Conservation (phyloP, 1,140 invertebrate genomes). For the Monochamus saltuarius region DNA sequence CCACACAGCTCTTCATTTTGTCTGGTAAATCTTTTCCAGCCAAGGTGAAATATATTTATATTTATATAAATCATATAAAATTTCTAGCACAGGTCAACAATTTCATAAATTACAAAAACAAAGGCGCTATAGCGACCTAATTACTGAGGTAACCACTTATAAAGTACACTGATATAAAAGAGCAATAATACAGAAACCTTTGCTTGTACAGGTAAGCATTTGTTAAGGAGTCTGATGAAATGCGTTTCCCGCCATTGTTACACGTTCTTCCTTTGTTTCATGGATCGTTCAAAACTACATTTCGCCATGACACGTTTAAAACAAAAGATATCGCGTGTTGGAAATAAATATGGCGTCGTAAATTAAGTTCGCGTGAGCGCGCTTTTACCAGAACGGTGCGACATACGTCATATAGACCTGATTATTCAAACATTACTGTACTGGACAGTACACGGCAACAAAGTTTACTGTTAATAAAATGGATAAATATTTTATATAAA, state of each 20-base stretch:
- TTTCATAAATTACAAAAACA: too few relatives aligned
- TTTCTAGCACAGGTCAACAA: too few relatives aligned
- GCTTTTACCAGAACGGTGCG: conserved; percentile 42
- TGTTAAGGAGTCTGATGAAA: conserved; percentile 17
- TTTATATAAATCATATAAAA: too few relatives aligned
- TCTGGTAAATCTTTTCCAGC: too few relatives aligned
- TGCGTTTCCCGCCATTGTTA: conserved; percentile 34
- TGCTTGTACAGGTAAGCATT: too few relatives aligned
- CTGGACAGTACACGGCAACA: conserved; percentile 3
- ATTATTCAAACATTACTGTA: conserved; percentile 10
- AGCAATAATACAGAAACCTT: too few relatives aligned
- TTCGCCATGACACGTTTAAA: conserved; percentile 50
- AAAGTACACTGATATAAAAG: too few relatives aligned
- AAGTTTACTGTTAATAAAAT: not conserved
- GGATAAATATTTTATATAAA: too few relatives aligned
- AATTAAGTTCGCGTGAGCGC: conserved; percentile 50
- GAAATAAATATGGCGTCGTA: conserved; percentile 51
- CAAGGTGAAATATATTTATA: too few relatives aligned
- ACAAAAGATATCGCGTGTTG: conserved; percentile 51
- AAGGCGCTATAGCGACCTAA: too few relatives aligned
- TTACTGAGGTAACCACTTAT: too few relatives aligned
- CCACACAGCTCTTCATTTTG: too few relatives aligned
- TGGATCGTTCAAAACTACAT: conserved; percentile 36
- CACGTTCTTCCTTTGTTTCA: conserved; percentile 31
- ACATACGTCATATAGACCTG: conserved; percentile 44